Base-by-base conservation (phyloP, 2,888 invertebrate species). In the Protonemura montana region DNA sequence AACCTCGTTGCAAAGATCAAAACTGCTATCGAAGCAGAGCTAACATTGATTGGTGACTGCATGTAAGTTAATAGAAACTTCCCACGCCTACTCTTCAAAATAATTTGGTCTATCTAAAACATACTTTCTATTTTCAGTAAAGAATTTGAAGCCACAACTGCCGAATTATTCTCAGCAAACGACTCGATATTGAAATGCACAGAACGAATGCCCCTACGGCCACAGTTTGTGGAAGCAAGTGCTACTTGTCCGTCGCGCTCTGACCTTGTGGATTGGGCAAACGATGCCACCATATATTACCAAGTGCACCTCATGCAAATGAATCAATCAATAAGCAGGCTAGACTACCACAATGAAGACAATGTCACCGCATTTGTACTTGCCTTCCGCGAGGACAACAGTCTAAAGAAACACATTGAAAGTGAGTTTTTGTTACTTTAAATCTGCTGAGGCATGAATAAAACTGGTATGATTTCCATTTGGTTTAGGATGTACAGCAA, bases 261-360 rank as follows among this genome's bases (percentile, higher is more conserved):
- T 13, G 76, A 76, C 0, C 85, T 88, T 85, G 21, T 87, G 0
- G 88, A 88, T 26, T 88, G 87, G 87, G 86, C 86, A 2, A 42
- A 85, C 13, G 88, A 88, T 85, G 85, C 83, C 6, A 85, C 85
- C 84, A 82, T 59, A 0, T 42, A 86, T 76, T 87, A 86, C 76
- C 87, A 85, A 28, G 80, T 42, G 13, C 86, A 86, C 85, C 87
- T 87, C 86, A 86, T 87, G 35, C 87, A 86, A n/a, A 59, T 87
- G 27, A 29, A 27, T 25, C 28, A 76, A n/a, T 77, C 85, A 7
- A 27, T 87, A 7, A 81, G 16, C 29, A 76, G 29, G 13, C 59
- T 87, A 25, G 59, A 86, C 21, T 85, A 80, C 13, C 84, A 86
- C 10, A 81, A 84, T n/a, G 87, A 87, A n/a, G 59, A 83, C 6